Evolutionary conservation across 1,140 invertebrate species (phyloP), one percentile per base, ranked within the genome.

Genomic region (Lasioglossum albipes): DNA sequence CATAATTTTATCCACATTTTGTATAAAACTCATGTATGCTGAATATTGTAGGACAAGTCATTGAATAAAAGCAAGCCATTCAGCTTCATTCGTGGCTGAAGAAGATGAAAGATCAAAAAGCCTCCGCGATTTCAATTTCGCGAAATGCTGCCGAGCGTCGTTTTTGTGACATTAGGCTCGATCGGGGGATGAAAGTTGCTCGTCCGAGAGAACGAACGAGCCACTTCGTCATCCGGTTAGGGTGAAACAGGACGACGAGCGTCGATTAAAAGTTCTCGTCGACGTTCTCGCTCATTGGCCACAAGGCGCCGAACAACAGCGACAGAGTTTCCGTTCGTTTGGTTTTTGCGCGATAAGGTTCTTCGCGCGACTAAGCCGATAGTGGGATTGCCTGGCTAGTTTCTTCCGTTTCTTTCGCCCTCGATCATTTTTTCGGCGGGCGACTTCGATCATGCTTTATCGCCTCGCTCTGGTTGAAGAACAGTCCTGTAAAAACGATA

Each of bases 221-320:
- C 54, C 54, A 57, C 65, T 64, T 59, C 62, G 70, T 62, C 69
- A 68, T 79, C 69, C 66, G 61, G n/a, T 9, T 20, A 67, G 69
- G 67, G 20, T 12, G 27, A 59, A 61, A 70, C 52, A 52, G 49
- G 83, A 85, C 84, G 84, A 73, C 75, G 64, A 80, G 68, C 57
- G 82, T 88, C 90, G 90, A 92, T 92, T 92, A 92, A 92, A 92
- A 92, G 87, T 92, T 92, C 84, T 88, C 82, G 83, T 75, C 79
- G 77, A 85, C 72, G 80, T 78, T 74, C 2, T 81, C 89, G 90
- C 87, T 90, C 85, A 90, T 90, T 90, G 89, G 84, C 75, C 67
- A 45, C 52, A 49, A 49, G 61, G 59, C 13, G 81, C 87, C 52
- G 88, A 88, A 89, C 81, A 89, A 83, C 75, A 91, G 89, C 87